Evolutionary conservation across 2,888 invertebrate species (phyloP), one percentile per base, ranked within the genome.

Genomic region (Sesamia inferens): DNA sequence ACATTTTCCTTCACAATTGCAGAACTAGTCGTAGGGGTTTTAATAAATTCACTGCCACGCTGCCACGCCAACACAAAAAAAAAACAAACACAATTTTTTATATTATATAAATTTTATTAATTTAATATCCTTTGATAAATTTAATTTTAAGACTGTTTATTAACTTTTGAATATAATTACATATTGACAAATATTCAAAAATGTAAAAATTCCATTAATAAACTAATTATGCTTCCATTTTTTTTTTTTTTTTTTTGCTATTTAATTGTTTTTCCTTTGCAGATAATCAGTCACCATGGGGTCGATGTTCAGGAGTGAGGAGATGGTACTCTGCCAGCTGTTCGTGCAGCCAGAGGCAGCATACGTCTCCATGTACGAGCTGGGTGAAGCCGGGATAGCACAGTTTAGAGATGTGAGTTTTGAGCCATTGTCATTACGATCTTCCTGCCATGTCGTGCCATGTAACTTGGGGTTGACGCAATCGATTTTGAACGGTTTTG

Each of bases 271-370:
- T 48, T 57, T 68, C 5, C 51, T 74, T 55, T n/a, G 0, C 85
- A 84, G 84, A 51, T 75, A 70, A 73, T 24, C 78, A 44, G 59
- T 62, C 81, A 84, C 61, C 76, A 94, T 94, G 95, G 96, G 95
- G n/a, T 84, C 96, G 42, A 93, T 97, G 92, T 97, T 97, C 91
- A 93, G 97, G 44, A 97, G 97, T 87, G 97, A 97, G 91, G 97
- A 97, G 91, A 97, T 98, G 97, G 96, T 97, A 78, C 94, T 97
- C 42, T 97, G 97, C 92, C 98, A 98, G 93, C 95, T 98, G 79
- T 97, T 97, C 90, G 96, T 98, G 59, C 97, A 97, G 89, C 97
- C 97, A 0, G 98, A 98, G 88, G 97, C 97, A 1, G 97, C 97
- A 0, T 98, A 97, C 91, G 96, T 97, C 59, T 97, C 97, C 88